Percentiles rank a stretch among this genome's conserved stretches.
Evolutionary conservation across 1,140 invertebrate species (phyloP).

Genomic region (Thaumatotibia leucotreta): DNA sequence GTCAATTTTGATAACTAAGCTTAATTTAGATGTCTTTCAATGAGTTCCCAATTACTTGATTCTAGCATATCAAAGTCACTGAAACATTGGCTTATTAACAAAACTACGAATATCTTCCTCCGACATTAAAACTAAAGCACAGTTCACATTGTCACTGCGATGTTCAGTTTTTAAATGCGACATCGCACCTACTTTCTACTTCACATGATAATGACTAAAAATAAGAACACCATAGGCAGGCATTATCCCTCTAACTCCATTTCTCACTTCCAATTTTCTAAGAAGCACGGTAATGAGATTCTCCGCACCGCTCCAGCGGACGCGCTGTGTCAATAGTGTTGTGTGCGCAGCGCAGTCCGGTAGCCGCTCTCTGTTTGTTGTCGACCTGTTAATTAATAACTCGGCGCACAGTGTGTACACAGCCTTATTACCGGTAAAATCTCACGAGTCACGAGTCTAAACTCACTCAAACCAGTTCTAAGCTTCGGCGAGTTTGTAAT

Average conservation of each 20-base stretch:
- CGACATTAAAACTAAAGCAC: neutral
- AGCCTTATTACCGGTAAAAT: constrained; percentile 75
- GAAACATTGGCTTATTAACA: too few species aligned
- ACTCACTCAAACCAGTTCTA: constrained; percentile 59
- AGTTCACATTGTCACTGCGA: neutral
- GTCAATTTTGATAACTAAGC: too few species aligned
- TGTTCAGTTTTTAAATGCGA: neutral
- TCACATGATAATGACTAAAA: constrained; percentile 48
- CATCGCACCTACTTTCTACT: constrained; percentile 4
- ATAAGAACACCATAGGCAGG: constrained; percentile 46
- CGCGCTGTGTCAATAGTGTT: constrained; percentile 59
- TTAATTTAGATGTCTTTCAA: too few species aligned
- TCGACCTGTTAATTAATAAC: constrained; percentile 76
- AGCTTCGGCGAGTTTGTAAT: constrained; percentile 64
- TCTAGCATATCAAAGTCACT: too few species aligned
- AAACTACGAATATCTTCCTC: too few species aligned
- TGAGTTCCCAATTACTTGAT: too few species aligned
- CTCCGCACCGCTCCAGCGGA: constrained; percentile 53
- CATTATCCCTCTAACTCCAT: constrained; percentile 62
- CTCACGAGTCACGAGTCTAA: constrained; percentile 71
- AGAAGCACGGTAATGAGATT: constrained; percentile 69
- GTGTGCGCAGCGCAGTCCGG: constrained; percentile 68
- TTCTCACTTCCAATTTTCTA: constrained; percentile 71
- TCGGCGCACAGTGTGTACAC: constrained; percentile 66
- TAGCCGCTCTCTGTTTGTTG: constrained; percentile 71